These are phyloP conservation scores for Branchipolynoe longqiensis DNA, from an alignment of 2,888 invertebrate genomes.

Conservation along the genomic window DNA sequence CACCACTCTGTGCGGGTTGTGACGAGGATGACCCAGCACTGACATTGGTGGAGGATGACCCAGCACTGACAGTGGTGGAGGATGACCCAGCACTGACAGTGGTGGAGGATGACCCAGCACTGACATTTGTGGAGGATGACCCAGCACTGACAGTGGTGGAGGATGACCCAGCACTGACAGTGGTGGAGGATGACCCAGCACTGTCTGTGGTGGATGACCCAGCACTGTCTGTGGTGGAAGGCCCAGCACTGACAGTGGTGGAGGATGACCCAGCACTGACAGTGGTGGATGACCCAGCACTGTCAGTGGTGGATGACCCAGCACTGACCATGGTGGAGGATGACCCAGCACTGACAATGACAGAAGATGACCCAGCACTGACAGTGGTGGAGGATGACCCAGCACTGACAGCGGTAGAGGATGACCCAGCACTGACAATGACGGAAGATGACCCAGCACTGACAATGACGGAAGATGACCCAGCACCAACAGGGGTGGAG, in stretches of 20 bases:
- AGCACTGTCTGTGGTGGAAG: neutral
- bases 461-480: too few species aligned
- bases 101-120: slow-evolving; percentile 40
- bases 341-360: too few species aligned
- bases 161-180: slow-evolving; percentile 17
- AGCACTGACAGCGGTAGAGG: too few species aligned
- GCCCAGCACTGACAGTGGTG: neutral
- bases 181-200: slow-evolving; percentile 13
- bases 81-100: slow-evolving; percentile 25
- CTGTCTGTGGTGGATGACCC: slow-evolving; percentile 45
- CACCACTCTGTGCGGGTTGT: neutral
- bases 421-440: too few species aligned
- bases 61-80: neutral
- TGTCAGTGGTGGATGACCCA: too few species aligned
- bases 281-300: too few species aligned
- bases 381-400: too few species aligned
- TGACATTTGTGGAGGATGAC: neutral
- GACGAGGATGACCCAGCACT: slow-evolving; percentile 27
- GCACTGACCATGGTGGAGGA: too few species aligned
- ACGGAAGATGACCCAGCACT: too few species aligned
- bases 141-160: slow-evolving; percentile 41
- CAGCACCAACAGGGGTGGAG: too few species aligned
- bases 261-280: neutral
- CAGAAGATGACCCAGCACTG: too few species aligned
- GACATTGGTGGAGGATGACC: slow-evolving; percentile 43